Evolutionary conservation across 2,113 vertebrate genomes (phyloP).

Genomic region (Erpornis zantholeuca): DNA sequence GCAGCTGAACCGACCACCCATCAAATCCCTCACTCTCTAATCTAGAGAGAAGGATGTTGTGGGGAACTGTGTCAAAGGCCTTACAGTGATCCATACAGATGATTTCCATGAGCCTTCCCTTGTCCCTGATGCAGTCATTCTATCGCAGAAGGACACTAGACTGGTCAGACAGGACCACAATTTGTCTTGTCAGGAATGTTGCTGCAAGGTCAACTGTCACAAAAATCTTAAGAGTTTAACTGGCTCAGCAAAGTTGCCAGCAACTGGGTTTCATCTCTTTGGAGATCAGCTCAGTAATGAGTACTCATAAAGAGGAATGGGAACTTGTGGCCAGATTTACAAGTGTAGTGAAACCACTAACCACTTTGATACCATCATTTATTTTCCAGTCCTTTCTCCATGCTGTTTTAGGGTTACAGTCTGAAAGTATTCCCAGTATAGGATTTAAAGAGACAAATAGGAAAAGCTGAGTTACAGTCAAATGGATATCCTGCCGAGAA

Average conservation of each 20-base stretch:
- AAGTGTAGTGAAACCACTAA: not conserved
- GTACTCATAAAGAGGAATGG: not conserved
- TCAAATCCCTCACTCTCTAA: not conserved
- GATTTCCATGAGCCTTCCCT: too few species aligned
- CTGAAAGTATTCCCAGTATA: not conserved
- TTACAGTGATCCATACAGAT: not conserved
- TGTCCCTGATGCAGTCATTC: rapidly evolving
- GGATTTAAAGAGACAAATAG: not conserved
- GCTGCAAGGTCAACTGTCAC: not conserved
- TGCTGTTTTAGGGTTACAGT: not conserved
- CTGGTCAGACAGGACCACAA: not conserved
- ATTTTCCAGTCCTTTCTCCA: not conserved
- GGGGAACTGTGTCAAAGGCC: not conserved
- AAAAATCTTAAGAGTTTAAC: not conserved
- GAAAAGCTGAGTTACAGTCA: not conserved
- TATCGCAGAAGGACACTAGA: not conserved
- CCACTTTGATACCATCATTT: not conserved
- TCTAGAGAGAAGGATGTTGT: not conserved
- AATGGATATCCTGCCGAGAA: not conserved
- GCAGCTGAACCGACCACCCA: rapidly evolving
- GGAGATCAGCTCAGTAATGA: not conserved
- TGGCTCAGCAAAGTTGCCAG: not conserved
- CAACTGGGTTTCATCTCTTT: not conserved
- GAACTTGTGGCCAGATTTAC: not conserved
- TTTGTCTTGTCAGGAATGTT: not conserved